phyloP scores from a whole-genome alignment of 2,797 vertebrate species.

The Pangasius djambal region DNA sequence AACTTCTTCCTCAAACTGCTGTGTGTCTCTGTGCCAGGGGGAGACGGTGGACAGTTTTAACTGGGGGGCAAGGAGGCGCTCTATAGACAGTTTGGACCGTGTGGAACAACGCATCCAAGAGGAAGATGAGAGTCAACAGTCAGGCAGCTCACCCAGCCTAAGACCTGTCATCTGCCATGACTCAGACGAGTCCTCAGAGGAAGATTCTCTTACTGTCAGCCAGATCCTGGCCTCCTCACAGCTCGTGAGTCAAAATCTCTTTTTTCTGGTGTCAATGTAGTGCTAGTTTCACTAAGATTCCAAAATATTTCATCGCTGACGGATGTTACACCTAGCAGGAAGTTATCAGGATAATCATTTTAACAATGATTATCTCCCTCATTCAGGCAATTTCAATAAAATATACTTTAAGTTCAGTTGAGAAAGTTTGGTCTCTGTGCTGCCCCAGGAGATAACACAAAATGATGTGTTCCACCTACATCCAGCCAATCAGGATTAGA shows the following conservation, averaged over 20 bases:
- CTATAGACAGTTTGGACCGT: constrained; percentile 85
- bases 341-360: not conserved
- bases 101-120: constrained; percentile 89
- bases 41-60: constrained; percentile 98
- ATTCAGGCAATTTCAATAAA: not conserved
- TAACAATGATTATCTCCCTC: not conserved
- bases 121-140: constrained; percentile 89
- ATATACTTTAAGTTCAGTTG: not conserved
- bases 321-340: not conserved
- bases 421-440: not conserved
- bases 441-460: not conserved
- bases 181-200: constrained; percentile 92
- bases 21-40: constrained; percentile 75
- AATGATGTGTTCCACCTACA: not conserved
- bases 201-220: constrained; percentile 89
- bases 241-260: constrained; percentile 67
- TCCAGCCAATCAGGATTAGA: not conserved
- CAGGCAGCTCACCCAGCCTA: constrained; percentile 86
- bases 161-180: constrained; percentile 82
- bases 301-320: not conserved
- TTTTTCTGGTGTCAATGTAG: not conserved
- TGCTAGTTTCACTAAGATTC: not conserved
- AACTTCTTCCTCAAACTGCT: not conserved
- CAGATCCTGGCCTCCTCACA: constrained; percentile 88
- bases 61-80: constrained; percentile 94